Percentiles rank a stretch among this genome's conserved stretches.
These are phyloP conservation scores for Zaprionus camerounensis DNA, from an alignment of 1,140 invertebrate genomes.

Conservation along the genomic window DNA sequence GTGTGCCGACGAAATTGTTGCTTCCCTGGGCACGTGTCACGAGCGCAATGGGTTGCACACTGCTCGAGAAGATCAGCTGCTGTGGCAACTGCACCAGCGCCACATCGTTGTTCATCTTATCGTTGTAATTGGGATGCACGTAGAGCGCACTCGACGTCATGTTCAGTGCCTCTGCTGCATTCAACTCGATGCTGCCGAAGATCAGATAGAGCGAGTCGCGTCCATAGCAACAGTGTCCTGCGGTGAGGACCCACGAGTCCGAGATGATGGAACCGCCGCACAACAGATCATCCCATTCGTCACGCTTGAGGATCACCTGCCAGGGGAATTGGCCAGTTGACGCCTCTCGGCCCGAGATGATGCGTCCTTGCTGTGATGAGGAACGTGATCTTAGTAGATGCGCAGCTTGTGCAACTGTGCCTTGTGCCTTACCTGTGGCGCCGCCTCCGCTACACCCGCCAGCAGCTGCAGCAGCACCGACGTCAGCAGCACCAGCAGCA, in stretches of 20 bases:
- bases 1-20: slow-evolving; percentile 60
- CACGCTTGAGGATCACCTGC: slow-evolving; percentile 76
- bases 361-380: slow-evolving; percentile 56
- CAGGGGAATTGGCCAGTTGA: slow-evolving; percentile 68
- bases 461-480: background rate
- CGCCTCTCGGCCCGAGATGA: slow-evolving; percentile 60
- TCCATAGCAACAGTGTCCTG: slow-evolving; percentile 86
- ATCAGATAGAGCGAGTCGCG: slow-evolving; percentile 68
- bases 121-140: slow-evolving; percentile 85
- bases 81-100: slow-evolving; percentile 85
- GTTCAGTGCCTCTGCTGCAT: slow-evolving; percentile 62
- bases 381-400: no score
- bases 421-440: slow-evolving; percentile 9
- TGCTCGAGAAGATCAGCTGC: slow-evolving; percentile 77
- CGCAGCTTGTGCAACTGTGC: no score
- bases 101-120: slow-evolving; percentile 85
- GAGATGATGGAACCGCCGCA: slow-evolving; percentile 87
- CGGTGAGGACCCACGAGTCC: slow-evolving; percentile 85
- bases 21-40: slow-evolving; percentile 37
- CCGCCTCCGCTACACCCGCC: background rate
- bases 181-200: slow-evolving; percentile 84
- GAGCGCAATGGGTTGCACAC: slow-evolving; percentile 64
- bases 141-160: slow-evolving; percentile 78
- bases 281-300: slow-evolving; percentile 63
- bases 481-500: slow-evolving; percentile 4